These are phyloP conservation scores for Crocallis elinguaria DNA, from an alignment of 2,888 invertebrate genomes.

Conservation along the genomic window DNA sequence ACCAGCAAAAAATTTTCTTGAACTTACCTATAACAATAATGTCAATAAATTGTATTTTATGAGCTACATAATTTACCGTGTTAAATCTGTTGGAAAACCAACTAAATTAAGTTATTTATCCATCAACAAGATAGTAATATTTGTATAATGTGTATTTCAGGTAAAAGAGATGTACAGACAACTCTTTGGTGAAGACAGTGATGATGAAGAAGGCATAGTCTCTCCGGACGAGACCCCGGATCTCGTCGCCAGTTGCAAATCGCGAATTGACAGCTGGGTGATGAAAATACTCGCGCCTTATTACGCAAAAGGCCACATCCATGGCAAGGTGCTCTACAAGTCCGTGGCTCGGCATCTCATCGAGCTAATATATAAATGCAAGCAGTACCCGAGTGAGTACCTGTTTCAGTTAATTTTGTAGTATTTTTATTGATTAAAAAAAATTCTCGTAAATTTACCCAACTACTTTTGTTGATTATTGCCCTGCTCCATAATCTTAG, in stretches of 20 bases:
- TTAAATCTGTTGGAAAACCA: too few species aligned
- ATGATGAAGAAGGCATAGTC: conserved; percentile 81
- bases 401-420: background rate
- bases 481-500: too few species aligned
- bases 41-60: too few species aligned
- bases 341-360: conserved; percentile 85
- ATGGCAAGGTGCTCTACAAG: conserved; percentile 86
- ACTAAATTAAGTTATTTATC: too few species aligned
- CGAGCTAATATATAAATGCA: conserved; percentile 82
- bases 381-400: conserved; percentile 81
- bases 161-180: conserved; percentile 70
- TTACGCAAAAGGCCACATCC: conserved; percentile 85
- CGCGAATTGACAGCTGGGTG: conserved; percentile 86
- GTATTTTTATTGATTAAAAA: background rate
- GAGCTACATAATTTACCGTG: too few species aligned
- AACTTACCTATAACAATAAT: too few species aligned
- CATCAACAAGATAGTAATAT: too few species aligned
- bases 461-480: too few species aligned
- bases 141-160: conserved; percentile 48
- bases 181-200: conserved; percentile 81
- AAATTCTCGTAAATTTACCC: too few species aligned
- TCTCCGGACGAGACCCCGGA: conserved; percentile 82
- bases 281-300: conserved; percentile 86
- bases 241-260: conserved; percentile 82
- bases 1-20: too few species aligned